Evolutionary conservation across 2,888 invertebrate genomes (phyloP).

Genomic region (Rhorus exstirpatorius): DNA sequence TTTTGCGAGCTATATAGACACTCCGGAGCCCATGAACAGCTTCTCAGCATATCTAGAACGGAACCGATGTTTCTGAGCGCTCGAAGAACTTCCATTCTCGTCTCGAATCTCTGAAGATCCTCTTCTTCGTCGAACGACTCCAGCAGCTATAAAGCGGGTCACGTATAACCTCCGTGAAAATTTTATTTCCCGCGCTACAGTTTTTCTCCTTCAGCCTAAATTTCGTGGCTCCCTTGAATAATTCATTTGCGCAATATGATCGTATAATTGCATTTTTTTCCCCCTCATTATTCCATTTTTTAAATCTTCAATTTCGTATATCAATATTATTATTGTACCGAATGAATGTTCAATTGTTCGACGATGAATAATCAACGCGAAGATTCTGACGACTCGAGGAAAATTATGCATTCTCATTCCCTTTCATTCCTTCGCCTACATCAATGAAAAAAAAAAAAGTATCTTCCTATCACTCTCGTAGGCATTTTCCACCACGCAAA

Average conservation of each 20-base stretch:
- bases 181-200: not conserved
- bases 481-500: slow-evolving; percentile 38
- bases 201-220: not conserved
- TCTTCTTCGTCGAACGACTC: slow-evolving; percentile 2
- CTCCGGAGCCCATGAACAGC: not conserved
- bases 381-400: slow-evolving; percentile 10
- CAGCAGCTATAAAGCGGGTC: not conserved
- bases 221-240: not conserved
- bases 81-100: slow-evolving; percentile 46
- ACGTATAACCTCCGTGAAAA: not conserved
- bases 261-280: not conserved
- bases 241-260: not conserved
- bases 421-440: slow-evolving; percentile 47
- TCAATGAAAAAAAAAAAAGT: slow-evolving; percentile 10
- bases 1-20: not conserved
- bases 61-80: slow-evolving; percentile 63
- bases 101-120: slow-evolving; percentile 38
- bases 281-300: slow-evolving; percentile 65
- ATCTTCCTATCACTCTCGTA: slow-evolving; percentile 13
- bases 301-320: no score
- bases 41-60: slow-evolving; percentile 63
- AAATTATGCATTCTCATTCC: not conserved
- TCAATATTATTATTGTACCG: no score
- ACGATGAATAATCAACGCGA: slow-evolving; percentile 23
- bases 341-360: slow-evolving; percentile 6